A percentile compares a stretch with the other conserved stretches of the same genome.
Conservation (phyloP, 2,797 vertebrate genomes). For the Halcyon badia region DNA sequence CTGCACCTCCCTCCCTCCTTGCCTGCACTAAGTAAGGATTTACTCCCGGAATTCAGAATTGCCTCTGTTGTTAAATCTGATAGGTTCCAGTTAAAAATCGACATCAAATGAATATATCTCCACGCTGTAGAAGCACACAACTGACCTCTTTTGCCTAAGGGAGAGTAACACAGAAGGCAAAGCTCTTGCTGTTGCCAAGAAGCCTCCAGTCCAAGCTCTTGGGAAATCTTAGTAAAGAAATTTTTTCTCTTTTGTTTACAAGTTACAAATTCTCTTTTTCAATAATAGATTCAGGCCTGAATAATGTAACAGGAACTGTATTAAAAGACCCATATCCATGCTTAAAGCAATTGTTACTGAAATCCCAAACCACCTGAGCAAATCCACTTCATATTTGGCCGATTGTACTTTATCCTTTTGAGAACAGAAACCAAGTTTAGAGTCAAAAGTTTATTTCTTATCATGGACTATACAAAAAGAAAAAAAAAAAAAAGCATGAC, state of each 20-base stretch:
- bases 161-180: not conserved
- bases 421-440: slow-evolving; percentile 14
- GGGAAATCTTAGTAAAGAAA: slow-evolving; percentile 1
- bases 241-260: not conserved
- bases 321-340: not conserved
- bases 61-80: not conserved
- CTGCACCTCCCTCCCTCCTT: not conserved
- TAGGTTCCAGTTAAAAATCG: not conserved
- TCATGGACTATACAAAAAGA: not conserved
- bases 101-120: not conserved
- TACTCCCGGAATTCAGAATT: not conserved
- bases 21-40: not conserved
- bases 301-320: not conserved
- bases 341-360: slow-evolving; percentile 12
- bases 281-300: not conserved
- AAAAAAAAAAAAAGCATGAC: not conserved
- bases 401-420: not conserved
- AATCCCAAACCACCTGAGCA: not conserved
- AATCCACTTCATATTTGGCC: not conserved
- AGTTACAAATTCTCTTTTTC: slow-evolving; percentile 18
- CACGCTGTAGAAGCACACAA: not conserved
- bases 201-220: not conserved
- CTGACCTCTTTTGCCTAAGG: not conserved
- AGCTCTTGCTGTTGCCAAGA: slow-evolving; percentile 8
- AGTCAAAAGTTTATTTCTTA: slow-evolving; percentile 16